Conservation (phyloP, 2,113 vertebrate genomes). For the Crotalus viridis region DNA sequence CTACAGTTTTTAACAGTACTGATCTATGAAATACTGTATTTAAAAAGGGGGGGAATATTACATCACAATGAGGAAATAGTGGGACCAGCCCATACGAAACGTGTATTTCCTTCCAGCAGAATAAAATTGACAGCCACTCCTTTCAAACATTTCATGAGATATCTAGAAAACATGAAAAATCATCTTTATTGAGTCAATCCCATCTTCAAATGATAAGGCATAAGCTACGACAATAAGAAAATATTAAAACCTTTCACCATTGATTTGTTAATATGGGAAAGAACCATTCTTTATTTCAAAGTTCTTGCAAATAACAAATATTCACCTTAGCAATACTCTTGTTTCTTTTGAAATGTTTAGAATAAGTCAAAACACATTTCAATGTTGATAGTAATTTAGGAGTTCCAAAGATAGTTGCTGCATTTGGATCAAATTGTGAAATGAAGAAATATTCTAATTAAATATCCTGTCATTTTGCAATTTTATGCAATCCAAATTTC, state of each 20-base stretch:
- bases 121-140: not conserved
- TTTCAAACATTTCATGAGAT: not conserved
- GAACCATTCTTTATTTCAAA: not conserved
- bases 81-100: not conserved
- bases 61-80: not conserved
- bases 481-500: not conserved
- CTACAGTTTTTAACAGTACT: not conserved
- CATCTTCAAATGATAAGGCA: not conserved
- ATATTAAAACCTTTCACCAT: not conserved
- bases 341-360: not conserved
- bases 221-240: not conserved
- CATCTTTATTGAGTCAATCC: not conserved
- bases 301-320: not conserved
- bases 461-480: not conserved
- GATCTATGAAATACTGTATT: not conserved
- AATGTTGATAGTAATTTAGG: not conserved
- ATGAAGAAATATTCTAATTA: not conserved
- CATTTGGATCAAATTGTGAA: not conserved
- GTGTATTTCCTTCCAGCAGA: not conserved
- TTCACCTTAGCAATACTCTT: not conserved
- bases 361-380: not conserved
- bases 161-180: not conserved
- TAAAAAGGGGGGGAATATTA: not conserved
- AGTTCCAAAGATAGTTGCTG: not conserved
- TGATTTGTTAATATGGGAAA: not conserved